These are phyloP conservation scores for Laothoe populi DNA, from an alignment of 2,888 invertebrate genomes.

Conservation along the genomic window DNA sequence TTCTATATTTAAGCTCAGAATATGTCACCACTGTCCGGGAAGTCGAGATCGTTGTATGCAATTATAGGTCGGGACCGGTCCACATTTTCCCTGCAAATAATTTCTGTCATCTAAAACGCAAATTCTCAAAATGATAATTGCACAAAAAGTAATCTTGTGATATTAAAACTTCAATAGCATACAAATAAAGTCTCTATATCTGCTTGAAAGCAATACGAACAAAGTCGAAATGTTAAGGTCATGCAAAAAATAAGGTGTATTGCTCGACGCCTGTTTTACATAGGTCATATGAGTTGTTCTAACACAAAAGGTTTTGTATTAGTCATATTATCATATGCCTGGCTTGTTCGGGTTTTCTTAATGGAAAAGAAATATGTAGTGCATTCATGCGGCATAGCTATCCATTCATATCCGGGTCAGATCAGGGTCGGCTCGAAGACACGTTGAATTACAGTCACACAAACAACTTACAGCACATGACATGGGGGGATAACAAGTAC, in stretches of 20 bases:
- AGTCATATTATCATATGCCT: conserved; percentile 7
- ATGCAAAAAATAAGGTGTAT: conserved; percentile 55
- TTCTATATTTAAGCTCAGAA: conserved; percentile 80
- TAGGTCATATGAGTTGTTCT: conserved; percentile 15
- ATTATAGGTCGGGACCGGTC: conserved; percentile 91
- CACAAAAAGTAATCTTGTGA: conserved; percentile 30
- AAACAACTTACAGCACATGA: too few relatives aligned
- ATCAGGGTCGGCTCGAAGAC: neutral
- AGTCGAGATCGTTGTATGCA: conserved; percentile 96
- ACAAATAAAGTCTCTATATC: conserved; percentile 11
- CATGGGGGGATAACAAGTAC: too few relatives aligned
- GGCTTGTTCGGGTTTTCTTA: neutral
- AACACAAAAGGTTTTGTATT: neutral
- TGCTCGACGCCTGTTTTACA: conserved; percentile 32
- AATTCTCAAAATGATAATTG: conserved; percentile 36
- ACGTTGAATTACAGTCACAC: too few relatives aligned
- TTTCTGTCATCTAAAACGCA: conserved; percentile 62
- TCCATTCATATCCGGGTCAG: conserved; percentile 9
- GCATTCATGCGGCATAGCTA: conserved; percentile 9
- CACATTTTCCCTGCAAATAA: conserved; percentile 87
- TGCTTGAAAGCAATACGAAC: conserved; percentile 31
- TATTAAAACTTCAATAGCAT: conserved; percentile 36
- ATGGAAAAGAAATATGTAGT: neutral
- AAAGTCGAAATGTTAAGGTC: conserved; percentile 63
- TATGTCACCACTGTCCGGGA: conserved; percentile 92